These are phyloP conservation scores for Branchellion lobata DNA, from an alignment of 2,888 invertebrate genomes.

Conservation along the genomic window DNA sequence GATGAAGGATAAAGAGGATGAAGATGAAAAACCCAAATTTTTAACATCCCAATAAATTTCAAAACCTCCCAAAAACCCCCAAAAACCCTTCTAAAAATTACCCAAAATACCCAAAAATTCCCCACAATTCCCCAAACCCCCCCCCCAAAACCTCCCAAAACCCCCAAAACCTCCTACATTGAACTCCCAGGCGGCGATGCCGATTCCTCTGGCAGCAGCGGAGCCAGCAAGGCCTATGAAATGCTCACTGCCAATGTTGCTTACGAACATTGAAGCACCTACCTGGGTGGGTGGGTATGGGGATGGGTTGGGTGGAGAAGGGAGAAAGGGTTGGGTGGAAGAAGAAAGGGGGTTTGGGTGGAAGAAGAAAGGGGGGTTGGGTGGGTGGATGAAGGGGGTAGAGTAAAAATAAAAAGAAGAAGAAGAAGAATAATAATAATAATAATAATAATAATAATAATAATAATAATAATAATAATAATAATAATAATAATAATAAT, in stretches of 20 bases:
- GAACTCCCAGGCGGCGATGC: slow-evolving; percentile 65
- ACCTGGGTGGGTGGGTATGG: too few relatives aligned
- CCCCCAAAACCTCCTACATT: slow-evolving; percentile 59
- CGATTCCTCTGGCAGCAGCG: slow-evolving; percentile 64
- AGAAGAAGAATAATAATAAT: too few relatives aligned
- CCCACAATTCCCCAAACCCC: too few relatives aligned
- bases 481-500: too few relatives aligned
- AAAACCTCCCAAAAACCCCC: neutral
- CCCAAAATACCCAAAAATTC: neutral
- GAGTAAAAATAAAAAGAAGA: neutral
- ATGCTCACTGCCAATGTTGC: slow-evolving; percentile 65
- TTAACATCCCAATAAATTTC: neutral
- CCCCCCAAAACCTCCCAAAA: too few relatives aligned
- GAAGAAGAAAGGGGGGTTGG: neutral
- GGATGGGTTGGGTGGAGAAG: too few relatives aligned
- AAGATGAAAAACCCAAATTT: neutral
- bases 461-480: too few relatives aligned
- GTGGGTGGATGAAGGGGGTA: neutral
- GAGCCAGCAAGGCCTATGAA: slow-evolving; percentile 65
- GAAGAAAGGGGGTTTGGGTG: neutral
- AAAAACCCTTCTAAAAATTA: neutral
- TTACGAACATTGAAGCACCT: slow-evolving; percentile 65
- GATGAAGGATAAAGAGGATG: neutral
- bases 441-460: too few relatives aligned
- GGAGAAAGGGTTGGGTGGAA: too few relatives aligned